Evolutionary conservation across 2,113 vertebrate species (phyloP), one percentile per base, ranked within the genome.

Genomic region (Sporophila hypoxantha): DNA sequence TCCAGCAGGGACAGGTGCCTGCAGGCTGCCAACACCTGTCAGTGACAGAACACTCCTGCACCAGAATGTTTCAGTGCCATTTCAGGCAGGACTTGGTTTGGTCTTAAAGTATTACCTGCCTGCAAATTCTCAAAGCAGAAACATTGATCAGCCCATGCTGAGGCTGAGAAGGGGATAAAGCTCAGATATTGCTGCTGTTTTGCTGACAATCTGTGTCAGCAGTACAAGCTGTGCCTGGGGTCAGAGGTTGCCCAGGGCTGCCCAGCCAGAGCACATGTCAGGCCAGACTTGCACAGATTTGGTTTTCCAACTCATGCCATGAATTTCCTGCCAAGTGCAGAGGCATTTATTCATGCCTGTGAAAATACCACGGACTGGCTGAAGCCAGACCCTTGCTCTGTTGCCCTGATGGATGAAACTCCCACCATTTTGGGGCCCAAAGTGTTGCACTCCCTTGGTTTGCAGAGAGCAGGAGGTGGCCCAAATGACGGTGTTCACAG

Each of bases 201-300:
- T 47, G 39, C 32, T 57, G 34, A 32, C 25, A 74, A 27, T 30
- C 17, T 39, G 21, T 41, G 39, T 26, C 68, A 60, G n/a, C 8
- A 15, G n/a, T 27, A 47, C 61, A 36, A 75, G 10, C 47, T 66
- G 52, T 17, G 12, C 7, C 60, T 5, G 9, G 41, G 39, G 30
- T 41, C 5, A 0, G 60, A 46, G 17, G 39, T 6, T 47, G 30
- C 30, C 10, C 61, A 75, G 55, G 9, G 55, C 15, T 55, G 47
- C 39, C 41, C 68, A 60, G 20, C 9, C 6, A 5, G 34, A 53
- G 55, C 47, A 74, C 0, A 0, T 6, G 20, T 47, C 76, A 68
- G 41, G 39, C 26, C 0, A 0, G 21, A 68, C 55, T 41, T 32
- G 34, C 26, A 30, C 0, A 0, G 12, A 41, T 67, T 81, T 68